These are phyloP conservation scores for Ophioderma brevispina DNA, from an alignment of 35 echinoderm and acorn worm species.

Conservation along the genomic window DNA sequence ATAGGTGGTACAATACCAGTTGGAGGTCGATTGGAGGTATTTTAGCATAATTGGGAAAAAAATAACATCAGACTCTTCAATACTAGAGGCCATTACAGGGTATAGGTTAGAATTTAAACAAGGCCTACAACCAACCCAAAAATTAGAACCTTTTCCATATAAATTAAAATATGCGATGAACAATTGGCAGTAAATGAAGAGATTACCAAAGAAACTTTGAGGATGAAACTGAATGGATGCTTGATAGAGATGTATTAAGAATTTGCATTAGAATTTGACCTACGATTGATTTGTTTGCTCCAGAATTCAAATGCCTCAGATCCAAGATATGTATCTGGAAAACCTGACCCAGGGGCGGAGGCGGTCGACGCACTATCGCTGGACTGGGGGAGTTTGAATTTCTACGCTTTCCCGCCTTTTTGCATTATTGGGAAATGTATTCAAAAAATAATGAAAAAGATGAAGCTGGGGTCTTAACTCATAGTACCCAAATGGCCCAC, in stretches of 20 bases:
- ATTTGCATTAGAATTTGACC: constrained; percentile 35
- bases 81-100: constrained; percentile 58
- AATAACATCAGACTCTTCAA: constrained; percentile 60
- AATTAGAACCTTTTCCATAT: constrained; percentile 34
- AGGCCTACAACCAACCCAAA: constrained; percentile 14
- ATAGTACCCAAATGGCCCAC: constrained; percentile 86
- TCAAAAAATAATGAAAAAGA: constrained; percentile 48
- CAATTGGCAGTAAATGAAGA: constrained; percentile 43
- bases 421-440: constrained; percentile 59
- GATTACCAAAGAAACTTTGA: constrained; percentile 40
- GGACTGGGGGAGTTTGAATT: constrained; percentile 56
- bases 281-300: constrained; percentile 82
- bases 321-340: constrained; percentile 70
- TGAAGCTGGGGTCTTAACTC: constrained; percentile 48
- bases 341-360: constrained; percentile 59
- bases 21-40: constrained; percentile 58
- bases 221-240: constrained; percentile 80
- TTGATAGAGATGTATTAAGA: constrained; percentile 45
- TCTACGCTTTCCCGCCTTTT: constrained; percentile 75
- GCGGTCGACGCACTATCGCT: constrained; percentile 72
- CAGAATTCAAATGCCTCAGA: constrained; percentile 57
- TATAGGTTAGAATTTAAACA: constrained; percentile 60
- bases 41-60: constrained; percentile 39
- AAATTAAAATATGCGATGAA: constrained; percentile 44
- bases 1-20: no score